These are phyloP conservation scores for Crepidodera aurea DNA, from an alignment of 2,888 invertebrate species.

Conservation along the genomic window DNA sequence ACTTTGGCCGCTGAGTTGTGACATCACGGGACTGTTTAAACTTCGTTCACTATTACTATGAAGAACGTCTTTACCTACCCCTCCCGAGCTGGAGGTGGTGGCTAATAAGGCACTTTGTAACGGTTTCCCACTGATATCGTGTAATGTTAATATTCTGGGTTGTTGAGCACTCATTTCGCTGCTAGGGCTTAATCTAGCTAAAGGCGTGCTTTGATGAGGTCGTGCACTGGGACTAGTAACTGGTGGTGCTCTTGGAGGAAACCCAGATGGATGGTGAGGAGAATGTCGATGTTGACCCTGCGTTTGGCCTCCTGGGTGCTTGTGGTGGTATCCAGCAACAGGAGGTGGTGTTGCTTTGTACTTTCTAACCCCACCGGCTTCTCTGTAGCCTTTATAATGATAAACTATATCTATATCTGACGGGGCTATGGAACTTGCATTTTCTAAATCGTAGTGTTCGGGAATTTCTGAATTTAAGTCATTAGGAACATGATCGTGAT, in stretches of 20 bases:
- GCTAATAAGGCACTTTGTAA: constrained; percentile 88
- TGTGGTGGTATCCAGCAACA: constrained; percentile 79
- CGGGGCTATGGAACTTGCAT: constrained; percentile 96
- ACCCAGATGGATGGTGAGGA: constrained; percentile 78
- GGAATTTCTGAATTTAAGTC: constrained; percentile 83
- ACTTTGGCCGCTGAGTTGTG: constrained; percentile 87
- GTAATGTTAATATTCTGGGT: constrained; percentile 89
- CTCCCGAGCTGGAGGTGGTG: constrained; percentile 88
- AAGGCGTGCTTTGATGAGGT: constrained; percentile 88
- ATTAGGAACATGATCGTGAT: constrained; percentile 73
- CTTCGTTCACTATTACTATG: constrained; percentile 92
- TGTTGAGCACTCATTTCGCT: constrained; percentile 92
- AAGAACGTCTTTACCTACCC: constrained; percentile 81
- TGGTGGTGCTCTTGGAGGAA: constrained; percentile 76
- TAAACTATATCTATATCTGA: constrained; percentile 97
- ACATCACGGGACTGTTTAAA: constrained; percentile 92
- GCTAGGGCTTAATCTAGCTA: constrained; percentile 89
- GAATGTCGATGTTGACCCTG: constrained; percentile 80
- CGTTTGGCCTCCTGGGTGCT: constrained; percentile 72
- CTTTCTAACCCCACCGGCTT: constrained; percentile 83
- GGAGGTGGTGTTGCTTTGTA: constrained; percentile 89
- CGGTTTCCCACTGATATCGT: constrained; percentile 93
- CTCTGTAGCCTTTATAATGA: constrained; percentile 91
- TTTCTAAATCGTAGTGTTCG: constrained; percentile 95
- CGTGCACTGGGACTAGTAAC: constrained; percentile 65